Evolutionary conservation across 2,888 invertebrate genomes (phyloP).

Genomic region (Ophion costatus): DNA sequence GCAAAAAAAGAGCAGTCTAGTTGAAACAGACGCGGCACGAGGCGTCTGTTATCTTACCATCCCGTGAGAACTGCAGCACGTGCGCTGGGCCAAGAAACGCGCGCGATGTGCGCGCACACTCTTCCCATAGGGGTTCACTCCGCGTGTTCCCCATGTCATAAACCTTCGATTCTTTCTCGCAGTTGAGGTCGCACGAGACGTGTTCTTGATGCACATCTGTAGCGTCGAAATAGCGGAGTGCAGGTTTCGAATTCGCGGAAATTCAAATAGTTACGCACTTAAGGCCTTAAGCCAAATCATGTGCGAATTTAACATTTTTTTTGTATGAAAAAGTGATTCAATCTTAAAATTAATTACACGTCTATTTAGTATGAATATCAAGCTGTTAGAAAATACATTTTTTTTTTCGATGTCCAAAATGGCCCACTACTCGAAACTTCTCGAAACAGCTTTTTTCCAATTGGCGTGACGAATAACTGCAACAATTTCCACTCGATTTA

Average conservation of each 20-base stretch:
- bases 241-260: neutral
- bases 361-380: no score
- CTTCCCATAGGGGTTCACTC: constrained; percentile 30
- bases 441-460: no score
- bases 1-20: constrained; percentile 55
- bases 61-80: constrained; percentile 70
- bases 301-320: no score
- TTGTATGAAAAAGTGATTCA: no score
- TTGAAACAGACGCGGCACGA: constrained; percentile 59
- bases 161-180: neutral
- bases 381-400: no score
- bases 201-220: constrained; percentile 12
- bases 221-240: neutral
- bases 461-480: no score
- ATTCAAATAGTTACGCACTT: neutral
- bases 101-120: constrained; percentile 16
- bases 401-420: no score
- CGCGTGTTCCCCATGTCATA: neutral
- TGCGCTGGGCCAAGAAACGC: constrained; percentile 58
- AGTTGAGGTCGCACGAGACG: constrained; percentile 43
- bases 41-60: constrained; percentile 56
- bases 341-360: no score
- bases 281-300: no score
- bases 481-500: no score
- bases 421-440: no score